Percentiles rank a stretch among this genome's conserved stretches.
Conservation (phyloP, 2,113 vertebrate genomes). For the Drymodes brunneopygia region DNA sequence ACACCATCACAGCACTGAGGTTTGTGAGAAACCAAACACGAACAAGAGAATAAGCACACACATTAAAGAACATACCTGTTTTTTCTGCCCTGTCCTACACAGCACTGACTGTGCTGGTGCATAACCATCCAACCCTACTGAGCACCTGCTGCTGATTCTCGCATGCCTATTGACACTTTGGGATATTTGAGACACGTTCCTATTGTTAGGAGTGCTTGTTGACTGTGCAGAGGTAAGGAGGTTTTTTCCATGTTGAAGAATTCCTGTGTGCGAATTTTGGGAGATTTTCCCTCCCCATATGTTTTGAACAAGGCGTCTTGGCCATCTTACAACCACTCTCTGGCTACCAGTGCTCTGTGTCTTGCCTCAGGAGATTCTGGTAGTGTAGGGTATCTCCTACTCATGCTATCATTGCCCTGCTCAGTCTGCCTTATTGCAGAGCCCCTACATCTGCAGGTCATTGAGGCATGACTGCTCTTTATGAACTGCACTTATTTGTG, state of each 20-base stretch:
- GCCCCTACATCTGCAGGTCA: neutral
- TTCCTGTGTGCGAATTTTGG: neutral
- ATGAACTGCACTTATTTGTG: neutral
- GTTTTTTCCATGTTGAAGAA: neutral
- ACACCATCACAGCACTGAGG: neutral
- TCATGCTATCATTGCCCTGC: neutral
- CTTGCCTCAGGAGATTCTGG: neutral
- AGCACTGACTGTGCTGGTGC: neutral
- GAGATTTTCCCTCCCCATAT: neutral
- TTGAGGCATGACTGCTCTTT: neutral
- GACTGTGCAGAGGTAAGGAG: neutral
- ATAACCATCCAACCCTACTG: accelerated
- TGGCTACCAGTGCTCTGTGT: neutral
- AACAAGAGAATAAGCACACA: neutral
- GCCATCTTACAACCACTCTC: neutral
- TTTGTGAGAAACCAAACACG: neutral
- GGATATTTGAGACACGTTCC: neutral
- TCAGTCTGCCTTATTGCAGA: neutral
- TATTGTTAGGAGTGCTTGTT: neutral
- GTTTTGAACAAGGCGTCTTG: neutral
- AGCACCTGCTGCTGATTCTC: neutral
- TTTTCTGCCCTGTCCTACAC: neutral
- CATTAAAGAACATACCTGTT: neutral
- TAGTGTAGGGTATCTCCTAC: neutral
- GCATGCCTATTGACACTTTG: neutral